These are phyloP conservation scores for Heliornis fulica DNA, from an alignment of 2,113 vertebrate species.

Conservation along the genomic window DNA sequence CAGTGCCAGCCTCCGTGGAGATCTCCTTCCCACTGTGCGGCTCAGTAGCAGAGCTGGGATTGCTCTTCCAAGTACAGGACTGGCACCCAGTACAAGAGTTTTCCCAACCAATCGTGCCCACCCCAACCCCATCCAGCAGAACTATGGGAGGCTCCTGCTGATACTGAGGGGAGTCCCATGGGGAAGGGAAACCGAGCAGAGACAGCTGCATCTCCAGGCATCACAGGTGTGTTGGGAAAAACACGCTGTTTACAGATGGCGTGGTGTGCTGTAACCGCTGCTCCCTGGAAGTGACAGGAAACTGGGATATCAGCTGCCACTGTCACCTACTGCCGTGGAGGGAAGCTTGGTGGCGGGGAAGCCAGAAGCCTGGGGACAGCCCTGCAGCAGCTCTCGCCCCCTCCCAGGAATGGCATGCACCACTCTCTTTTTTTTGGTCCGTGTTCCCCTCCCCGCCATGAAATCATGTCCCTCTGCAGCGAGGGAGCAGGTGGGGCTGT, in stretches of 20 bases:
- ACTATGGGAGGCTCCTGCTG: rapidly evolving
- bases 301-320: not conserved
- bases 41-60: not conserved
- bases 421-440: not conserved
- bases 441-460: not conserved
- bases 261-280: rapidly evolving
- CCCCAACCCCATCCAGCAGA: rapidly evolving
- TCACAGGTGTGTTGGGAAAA: rapidly evolving
- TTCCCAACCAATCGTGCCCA: not conserved
- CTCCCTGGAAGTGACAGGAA: not conserved
- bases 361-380: not conserved
- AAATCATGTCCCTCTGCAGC: not conserved
- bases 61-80: not conserved
- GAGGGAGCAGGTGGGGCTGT: conserved; percentile 17
- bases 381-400: not conserved
- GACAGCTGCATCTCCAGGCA: rapidly evolving
- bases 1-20: not conserved
- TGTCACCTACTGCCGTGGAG: not conserved
- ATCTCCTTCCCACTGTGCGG: rapidly evolving
- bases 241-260: rapidly evolving
- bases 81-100: not conserved
- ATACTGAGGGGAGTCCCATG: not conserved
- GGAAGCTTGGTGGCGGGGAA: no score
- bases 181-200: not conserved
- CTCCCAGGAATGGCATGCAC: not conserved